These are phyloP conservation scores for Ailuropoda melanoleuca DNA, from an alignment of 2,113 vertebrate species.

Conservation along the genomic window DNA sequence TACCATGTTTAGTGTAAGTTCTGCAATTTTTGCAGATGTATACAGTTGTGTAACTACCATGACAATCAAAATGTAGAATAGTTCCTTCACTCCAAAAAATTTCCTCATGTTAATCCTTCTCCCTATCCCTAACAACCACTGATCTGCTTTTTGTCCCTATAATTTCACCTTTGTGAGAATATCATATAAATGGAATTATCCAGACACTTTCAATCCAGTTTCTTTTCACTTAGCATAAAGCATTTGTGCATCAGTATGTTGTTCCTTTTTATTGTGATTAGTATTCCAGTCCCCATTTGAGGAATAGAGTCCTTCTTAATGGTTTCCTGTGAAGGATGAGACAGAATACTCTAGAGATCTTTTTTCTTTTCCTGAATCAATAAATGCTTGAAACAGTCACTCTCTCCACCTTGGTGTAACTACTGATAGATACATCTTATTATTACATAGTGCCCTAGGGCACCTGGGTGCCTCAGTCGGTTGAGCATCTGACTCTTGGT, in stretches of 20 bases:
- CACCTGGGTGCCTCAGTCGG: not conserved
- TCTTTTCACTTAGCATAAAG: not conserved
- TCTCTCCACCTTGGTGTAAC: not conserved
- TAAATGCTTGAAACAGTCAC: not conserved
- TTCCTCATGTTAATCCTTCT: not conserved
- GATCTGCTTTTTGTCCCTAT: not conserved
- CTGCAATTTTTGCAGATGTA: not conserved
- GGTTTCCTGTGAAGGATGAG: constrained; percentile 11
- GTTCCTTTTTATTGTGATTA: not conserved
- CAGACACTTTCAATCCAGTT: not conserved
- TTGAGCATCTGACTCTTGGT: not conserved
- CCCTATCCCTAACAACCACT: not conserved
- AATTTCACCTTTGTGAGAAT: not conserved
- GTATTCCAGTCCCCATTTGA: not conserved
- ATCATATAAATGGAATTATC: not conserved
- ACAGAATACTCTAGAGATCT: not conserved
- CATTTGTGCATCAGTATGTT: not conserved
- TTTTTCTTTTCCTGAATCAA: not conserved
- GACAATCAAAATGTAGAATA: not conserved
- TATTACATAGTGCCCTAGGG: not conserved
- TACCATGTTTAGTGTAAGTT: not conserved
- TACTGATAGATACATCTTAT: not conserved
- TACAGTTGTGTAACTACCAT: not conserved
- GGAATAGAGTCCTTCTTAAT: not conserved
- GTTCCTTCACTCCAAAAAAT: not conserved